phyloP scores from a whole-genome alignment of 2,113 vertebrate species.

The Apus apus region DNA sequence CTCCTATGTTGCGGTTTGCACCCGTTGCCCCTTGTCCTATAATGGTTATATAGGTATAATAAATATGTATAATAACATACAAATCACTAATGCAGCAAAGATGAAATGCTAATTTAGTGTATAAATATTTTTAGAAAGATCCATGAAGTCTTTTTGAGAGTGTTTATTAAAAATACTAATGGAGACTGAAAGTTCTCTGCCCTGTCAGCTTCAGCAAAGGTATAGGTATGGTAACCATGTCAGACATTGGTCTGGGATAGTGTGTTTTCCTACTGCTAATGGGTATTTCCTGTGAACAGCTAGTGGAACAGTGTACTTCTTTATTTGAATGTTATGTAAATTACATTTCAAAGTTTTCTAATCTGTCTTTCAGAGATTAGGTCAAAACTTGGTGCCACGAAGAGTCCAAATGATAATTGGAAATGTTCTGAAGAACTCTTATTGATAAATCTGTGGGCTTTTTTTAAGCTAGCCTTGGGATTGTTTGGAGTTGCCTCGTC shows the following conservation, averaged over 20 bases:
- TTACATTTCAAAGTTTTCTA: neutral
- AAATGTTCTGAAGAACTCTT: neutral
- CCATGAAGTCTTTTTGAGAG: neutral
- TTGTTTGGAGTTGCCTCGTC: neutral
- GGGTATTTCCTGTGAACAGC: neutral
- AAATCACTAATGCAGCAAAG: neutral
- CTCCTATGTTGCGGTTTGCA: too few species aligned
- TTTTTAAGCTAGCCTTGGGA: neutral
- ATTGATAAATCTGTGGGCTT: neutral
- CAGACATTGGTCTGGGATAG: neutral
- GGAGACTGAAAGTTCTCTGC: neutral
- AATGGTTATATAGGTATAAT: neutral
- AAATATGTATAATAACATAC: neutral
- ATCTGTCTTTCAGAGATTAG: neutral
- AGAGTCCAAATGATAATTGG: neutral
- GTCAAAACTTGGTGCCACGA: neutral
- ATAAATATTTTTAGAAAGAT: neutral
- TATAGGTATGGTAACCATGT: rapidly evolving
- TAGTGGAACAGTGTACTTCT: neutral
- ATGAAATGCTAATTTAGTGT: neutral
- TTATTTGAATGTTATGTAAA: rapidly evolving
- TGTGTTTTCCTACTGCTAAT: neutral
- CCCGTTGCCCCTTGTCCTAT: too few species aligned
- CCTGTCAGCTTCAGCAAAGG: neutral
- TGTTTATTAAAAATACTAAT: neutral